Conservation (phyloP, 2,113 vertebrate species). For the Furnarius figulus region DNA sequence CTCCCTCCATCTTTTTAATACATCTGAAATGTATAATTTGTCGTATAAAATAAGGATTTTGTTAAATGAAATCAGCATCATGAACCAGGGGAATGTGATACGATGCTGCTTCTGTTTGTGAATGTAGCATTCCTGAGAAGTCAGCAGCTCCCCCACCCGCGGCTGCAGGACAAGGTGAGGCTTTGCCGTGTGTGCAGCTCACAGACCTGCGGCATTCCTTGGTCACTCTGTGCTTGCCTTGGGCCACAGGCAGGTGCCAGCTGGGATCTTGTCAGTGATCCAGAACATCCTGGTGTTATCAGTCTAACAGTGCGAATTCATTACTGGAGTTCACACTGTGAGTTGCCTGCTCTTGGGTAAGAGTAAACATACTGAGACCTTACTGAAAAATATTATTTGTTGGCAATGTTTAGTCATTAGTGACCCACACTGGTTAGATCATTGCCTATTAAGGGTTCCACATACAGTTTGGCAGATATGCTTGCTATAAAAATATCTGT, state of each 20-base stretch:
- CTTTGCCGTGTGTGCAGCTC: background rate
- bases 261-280: background rate
- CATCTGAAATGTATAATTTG: fast-evolving
- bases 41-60: background rate
- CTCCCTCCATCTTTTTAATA: fast-evolving
- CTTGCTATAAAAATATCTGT: background rate
- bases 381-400: background rate
- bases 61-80: fast-evolving
- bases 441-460: background rate
- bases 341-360: background rate
- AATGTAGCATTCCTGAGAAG: background rate
- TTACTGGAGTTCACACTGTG: background rate
- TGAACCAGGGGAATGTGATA: fast-evolving
- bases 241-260: background rate
- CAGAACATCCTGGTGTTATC: background rate
- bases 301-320: background rate
- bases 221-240: background rate
- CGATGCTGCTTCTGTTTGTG: background rate
- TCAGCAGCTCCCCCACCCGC: background rate
- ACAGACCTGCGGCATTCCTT: fast-evolving
- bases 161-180: fast-evolving
- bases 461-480: background rate
- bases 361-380: background rate
- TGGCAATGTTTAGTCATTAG: background rate
- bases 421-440: background rate